Percentiles rank a stretch among this genome's conserved stretches.
phyloP scores from a whole-genome alignment of 1,140 invertebrate species.

The Lamellibrachia luymesi region DNA sequence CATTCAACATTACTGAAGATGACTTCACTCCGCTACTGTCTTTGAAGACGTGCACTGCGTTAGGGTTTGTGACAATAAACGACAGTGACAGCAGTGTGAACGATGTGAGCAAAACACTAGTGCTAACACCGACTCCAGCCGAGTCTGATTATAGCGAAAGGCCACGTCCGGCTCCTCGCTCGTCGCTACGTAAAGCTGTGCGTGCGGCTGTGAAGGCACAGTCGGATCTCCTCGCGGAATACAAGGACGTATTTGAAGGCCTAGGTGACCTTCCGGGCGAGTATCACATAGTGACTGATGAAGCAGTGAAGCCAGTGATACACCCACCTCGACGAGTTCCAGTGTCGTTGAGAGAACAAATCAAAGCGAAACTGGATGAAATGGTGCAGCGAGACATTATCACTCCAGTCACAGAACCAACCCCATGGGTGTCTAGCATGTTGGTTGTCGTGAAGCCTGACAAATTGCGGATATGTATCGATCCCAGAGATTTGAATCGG shows the following conservation, averaged over 20 bases:
- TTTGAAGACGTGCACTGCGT: too few species aligned
- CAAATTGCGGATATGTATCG: slow-evolving; percentile 27
- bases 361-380: neutral
- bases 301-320: neutral
- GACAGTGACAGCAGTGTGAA: too few species aligned
- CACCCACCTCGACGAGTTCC: neutral
- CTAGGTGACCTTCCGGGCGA: neutral
- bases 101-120: too few species aligned
- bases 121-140: too few species aligned
- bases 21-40: too few species aligned
- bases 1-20: too few species aligned
- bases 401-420: slow-evolving; percentile 36
- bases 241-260: neutral
- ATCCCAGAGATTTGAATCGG: slow-evolving; percentile 36
- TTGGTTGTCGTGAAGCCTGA: slow-evolving; percentile 29
- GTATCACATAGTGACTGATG: neutral
- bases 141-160: too few species aligned
- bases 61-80: too few species aligned
- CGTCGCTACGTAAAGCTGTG: too few species aligned
- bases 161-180: too few species aligned
- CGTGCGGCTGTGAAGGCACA: too few species aligned
- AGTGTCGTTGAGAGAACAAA: neutral
- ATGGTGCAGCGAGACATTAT: neutral
- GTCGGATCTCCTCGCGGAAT: neutral
- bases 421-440: slow-evolving; percentile 29